These are phyloP conservation scores for Heliornis fulica DNA, from an alignment of 2,113 vertebrate genomes.

Conservation along the genomic window DNA sequence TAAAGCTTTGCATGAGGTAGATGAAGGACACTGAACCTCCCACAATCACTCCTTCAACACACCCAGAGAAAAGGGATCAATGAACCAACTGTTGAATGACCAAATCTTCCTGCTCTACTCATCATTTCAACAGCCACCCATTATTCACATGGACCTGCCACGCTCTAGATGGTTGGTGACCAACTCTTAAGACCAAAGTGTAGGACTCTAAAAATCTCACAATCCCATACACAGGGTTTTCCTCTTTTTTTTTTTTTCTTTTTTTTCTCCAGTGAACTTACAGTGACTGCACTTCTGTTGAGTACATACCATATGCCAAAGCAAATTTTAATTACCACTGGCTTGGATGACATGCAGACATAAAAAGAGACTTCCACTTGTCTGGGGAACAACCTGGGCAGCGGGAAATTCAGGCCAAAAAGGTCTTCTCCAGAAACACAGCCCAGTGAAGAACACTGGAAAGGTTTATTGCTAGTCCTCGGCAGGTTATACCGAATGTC, in stretches of 20 bases:
- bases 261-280: background rate
- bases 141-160: fast-evolving
- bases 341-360: background rate
- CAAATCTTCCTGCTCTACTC: fast-evolving
- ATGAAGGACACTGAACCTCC: background rate
- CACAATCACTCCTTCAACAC: background rate
- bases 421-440: background rate
- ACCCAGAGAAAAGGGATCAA: background rate
- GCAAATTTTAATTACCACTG: background rate
- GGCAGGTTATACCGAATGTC: background rate
- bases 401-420: background rate
- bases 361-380: background rate
- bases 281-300: fast-evolving
- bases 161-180: fast-evolving
- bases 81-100: fast-evolving
- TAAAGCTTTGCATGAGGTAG: background rate
- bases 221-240: background rate
- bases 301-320: background rate
- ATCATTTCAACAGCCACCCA: fast-evolving
- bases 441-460: background rate
- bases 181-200: background rate
- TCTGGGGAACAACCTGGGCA: background rate
- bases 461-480: background rate
- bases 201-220: background rate
- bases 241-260: background rate